Conservation (phyloP, 1,140 invertebrate species). For the Aphelinus certus region DNA sequence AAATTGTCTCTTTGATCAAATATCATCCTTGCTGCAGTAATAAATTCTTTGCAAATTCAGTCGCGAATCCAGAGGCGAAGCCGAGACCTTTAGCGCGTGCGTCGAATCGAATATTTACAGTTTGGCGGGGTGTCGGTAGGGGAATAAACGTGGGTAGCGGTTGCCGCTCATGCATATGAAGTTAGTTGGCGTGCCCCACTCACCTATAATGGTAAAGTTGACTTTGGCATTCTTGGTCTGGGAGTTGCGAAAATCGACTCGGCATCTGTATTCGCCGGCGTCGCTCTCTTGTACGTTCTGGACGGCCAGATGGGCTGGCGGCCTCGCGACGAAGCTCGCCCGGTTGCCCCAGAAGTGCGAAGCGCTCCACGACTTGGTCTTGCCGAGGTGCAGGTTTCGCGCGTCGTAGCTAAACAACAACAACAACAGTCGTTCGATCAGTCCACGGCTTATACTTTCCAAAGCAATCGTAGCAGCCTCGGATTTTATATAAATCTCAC, state of each 20-base stretch:
- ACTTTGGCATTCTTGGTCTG: conserved; percentile 86
- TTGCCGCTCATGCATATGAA: conserved; percentile 39
- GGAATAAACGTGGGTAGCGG: conserved; percentile 13
- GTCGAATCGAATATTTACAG: too few species aligned
- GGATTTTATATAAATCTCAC: too few species aligned
- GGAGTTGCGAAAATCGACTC: conserved; percentile 88
- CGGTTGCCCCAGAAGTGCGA: conserved; percentile 79
- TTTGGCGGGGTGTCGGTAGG: too few species aligned
- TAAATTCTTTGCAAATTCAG: too few species aligned
- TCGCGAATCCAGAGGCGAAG: too few species aligned
- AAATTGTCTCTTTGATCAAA: too few species aligned
- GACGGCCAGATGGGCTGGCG: conserved; percentile 77
- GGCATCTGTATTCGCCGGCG: conserved; percentile 85
- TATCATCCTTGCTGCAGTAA: too few species aligned
- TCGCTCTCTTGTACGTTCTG: conserved; percentile 78
- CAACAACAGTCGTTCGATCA: too few species aligned
- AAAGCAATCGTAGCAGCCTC: too few species aligned
- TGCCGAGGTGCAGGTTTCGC: conserved; percentile 74
- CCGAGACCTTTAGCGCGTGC: too few species aligned
- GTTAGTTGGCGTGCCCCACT: conserved; percentile 59
- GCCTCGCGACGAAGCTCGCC: conserved; percentile 78
- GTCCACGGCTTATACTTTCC: too few species aligned
- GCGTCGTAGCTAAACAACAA: conserved; percentile 79
- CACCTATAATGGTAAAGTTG: conserved; percentile 87
- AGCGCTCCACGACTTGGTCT: conserved; percentile 83